These are phyloP conservation scores for Apostichopus leukothele DNA, from an alignment of 53 echinoderm and acorn worm genomes.

Conservation along the genomic window DNA sequence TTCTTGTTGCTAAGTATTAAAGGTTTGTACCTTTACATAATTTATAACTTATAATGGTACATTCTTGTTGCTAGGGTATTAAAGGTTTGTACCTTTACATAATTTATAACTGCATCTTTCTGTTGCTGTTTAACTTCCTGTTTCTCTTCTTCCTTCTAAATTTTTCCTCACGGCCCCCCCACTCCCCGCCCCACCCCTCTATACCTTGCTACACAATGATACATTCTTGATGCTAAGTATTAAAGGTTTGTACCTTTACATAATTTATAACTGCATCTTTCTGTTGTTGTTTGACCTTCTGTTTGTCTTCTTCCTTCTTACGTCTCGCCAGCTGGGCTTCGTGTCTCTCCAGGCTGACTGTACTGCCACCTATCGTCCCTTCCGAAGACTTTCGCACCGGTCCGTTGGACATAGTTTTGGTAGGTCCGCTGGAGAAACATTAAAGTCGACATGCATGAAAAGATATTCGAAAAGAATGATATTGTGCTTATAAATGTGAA, in stretches of 20 bases:
- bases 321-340: slow-evolving; percentile 89
- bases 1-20: too few species aligned
- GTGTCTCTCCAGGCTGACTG: slow-evolving; percentile 72
- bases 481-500: too few species aligned
- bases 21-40: too few species aligned
- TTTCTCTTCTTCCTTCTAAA: slow-evolving; percentile 81
- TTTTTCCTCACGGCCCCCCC: too few species aligned
- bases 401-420: slow-evolving; percentile 33
- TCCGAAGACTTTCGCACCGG: slow-evolving; percentile 11
- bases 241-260: slow-evolving; percentile 67
- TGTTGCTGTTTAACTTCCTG: slow-evolving; percentile 70
- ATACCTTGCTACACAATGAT: too few species aligned
- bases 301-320: slow-evolving; percentile 76
- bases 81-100: slow-evolving; percentile 68
- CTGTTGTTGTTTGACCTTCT: slow-evolving; percentile 71
- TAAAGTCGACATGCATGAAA: background rate
- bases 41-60: too few species aligned
- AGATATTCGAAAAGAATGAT: too few species aligned
- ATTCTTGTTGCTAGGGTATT: background rate
- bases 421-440: slow-evolving; percentile 35
- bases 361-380: slow-evolving; percentile 36
- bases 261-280: slow-evolving; percentile 77
- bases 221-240: background rate
- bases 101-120: slow-evolving; percentile 77
- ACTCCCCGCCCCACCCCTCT: too few species aligned